Evolutionary conservation across 2,113 vertebrate species (phyloP).

Genomic region (Lampris megalopsis): DNA sequence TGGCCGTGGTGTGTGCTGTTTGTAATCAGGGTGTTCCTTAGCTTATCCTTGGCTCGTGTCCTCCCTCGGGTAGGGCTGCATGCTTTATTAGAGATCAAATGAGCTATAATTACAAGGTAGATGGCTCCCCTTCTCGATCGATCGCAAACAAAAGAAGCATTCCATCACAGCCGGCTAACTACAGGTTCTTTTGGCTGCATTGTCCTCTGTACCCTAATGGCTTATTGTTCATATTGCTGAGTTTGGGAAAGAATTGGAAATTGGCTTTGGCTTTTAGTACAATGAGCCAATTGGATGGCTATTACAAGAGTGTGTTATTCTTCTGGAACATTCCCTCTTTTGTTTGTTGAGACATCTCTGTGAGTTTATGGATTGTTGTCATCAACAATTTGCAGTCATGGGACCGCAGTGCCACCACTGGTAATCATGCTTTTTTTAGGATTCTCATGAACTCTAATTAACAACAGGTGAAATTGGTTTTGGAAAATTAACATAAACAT

Average conservation of each 20-base stretch:
- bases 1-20: slow-evolving; percentile 29
- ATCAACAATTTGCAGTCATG: too few relatives aligned
- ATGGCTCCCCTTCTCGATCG: slow-evolving; percentile 64
- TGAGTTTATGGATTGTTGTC: too few relatives aligned
- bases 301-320: slow-evolving; percentile 13
- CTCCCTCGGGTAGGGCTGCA: slow-evolving; percentile 48
- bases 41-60: slow-evolving; percentile 39
- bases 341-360: too few relatives aligned
- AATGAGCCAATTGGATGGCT: slow-evolving; percentile 11
- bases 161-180: slow-evolving; percentile 60
- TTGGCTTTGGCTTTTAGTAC: slow-evolving; percentile 3
- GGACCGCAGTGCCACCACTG: too few relatives aligned
- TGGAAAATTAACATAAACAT: too few relatives aligned
- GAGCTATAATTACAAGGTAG: slow-evolving; percentile 71
- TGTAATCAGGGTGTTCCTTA: slow-evolving; percentile 62
- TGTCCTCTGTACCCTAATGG: slow-evolving; percentile 9
- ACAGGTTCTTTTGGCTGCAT: slow-evolving; percentile 24
- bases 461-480: too few relatives aligned
- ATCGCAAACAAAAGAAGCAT: slow-evolving; percentile 71
- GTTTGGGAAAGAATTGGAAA: slow-evolving; percentile 12
- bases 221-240: slow-evolving; percentile 27
- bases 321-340: too few relatives aligned
- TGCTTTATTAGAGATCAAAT: slow-evolving; percentile 74
- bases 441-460: too few relatives aligned
- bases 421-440: too few relatives aligned